Base-by-base conservation (phyloP, 2,113 vertebrate species). In the Xiphorhynchus elegans region DNA sequence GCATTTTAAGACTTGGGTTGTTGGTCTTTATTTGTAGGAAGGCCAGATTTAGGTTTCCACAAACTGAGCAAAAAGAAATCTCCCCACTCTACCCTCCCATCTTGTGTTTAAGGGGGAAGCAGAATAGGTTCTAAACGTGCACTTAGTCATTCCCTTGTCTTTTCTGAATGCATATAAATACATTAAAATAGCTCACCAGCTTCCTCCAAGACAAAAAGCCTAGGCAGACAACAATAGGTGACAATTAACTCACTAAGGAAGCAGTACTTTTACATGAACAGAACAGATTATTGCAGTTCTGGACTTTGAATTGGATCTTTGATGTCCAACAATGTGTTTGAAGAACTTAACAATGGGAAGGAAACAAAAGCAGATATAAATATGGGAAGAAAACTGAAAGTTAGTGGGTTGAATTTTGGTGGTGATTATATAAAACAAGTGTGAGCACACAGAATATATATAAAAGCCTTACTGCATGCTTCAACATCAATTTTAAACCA, bases 401-500 rank as follows among this genome's bases (percentile, higher is more conserved):
- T 18, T 49, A 95, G 63, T 29, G 53, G 39, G n/a, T 37, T 89
- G 49, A 93, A 64, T 85, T 95, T 91, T 79, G 62, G 15, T 91
- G 18, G 44, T 46, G 60, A 58, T 89, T 89, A 89, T 39, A 64
- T 60, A 81, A 88, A 92, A 17, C n/a, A 87, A 89, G 28, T 35
- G 58, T 56, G 62, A 76, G 52, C 33, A 72, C 37, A 56, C n/a
- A 82, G 66, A 84, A 87, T 60, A 69, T 46, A 60, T 89, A 69
- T 50, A 86, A 89, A 90, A 63, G 24, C 52, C 60, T 92, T 46
- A 82, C 11, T 87, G 52, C 93, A 44, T 40, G 67, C 73, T 90
- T 84, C 74, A 86, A 53, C 82, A 87, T 89, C 89, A 89, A 56
- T 96, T 93, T 90, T 74, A 95, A 95, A 89, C 91, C 73, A 81